Evolutionary conservation across 2,797 vertebrate genomes (phyloP), one percentile per base, ranked within the genome.

Genomic region (Lutjanus campechanus): DNA sequence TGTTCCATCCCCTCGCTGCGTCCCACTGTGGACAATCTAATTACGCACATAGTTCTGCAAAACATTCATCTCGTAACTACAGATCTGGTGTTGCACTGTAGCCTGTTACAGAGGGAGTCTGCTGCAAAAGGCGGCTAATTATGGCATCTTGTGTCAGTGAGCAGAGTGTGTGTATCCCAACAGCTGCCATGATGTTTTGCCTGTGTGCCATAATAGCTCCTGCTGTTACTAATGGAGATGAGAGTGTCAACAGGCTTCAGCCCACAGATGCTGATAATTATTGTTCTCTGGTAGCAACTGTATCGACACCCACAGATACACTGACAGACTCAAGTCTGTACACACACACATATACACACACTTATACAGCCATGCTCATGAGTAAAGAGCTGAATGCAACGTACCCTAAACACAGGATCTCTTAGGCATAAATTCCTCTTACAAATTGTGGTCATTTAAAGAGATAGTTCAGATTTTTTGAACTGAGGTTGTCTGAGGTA

Each of bases 141-240:
- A 81, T 5, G 44, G 73, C 51, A 65, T 76, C 69, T 69, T 44
- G 50, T 84, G 81, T 82, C 58, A 71, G 77, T 22, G 67, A 78
- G 25, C 51, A 69, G 50, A 25, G 73, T 36, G 51, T 61, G 75
- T 77, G 47, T 68, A 62, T 69, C 65, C 73, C 29, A 83, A 71
- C 84, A 87, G 71, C 82, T 88, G 77, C 73, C 72, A 41, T 44
- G 54, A 66, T 76, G 81, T 73, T 82, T 68, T 71, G 51, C 44
- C 71, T 68, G n/a, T 81, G 72, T 56, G 54, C 61, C 22, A 73
- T 83, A 77, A 88, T 82, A 65, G 78, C 60, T 71, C 77, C 76
- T 72, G 80, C 79, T 89, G 87, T 83, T 89, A 12, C 82, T 75
- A 88, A 84, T 81, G 68, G 73, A 76, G 84, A 86, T 76, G 75